Conservation (phyloP, 1,140 invertebrate genomes). For the Rhopalosiphum padi region DNA sequence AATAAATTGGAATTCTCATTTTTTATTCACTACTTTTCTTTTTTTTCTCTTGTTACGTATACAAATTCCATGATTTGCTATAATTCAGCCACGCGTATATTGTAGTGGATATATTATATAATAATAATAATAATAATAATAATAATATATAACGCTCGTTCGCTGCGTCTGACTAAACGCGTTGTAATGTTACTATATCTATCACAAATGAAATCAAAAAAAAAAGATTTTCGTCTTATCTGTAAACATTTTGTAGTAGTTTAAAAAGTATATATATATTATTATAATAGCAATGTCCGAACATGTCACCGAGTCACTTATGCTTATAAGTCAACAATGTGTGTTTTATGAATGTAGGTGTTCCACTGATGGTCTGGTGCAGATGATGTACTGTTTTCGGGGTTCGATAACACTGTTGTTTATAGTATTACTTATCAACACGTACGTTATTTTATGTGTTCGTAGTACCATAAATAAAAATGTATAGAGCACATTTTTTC, state of each 20-base stretch:
- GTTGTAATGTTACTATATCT: neutral
- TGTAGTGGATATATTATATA: neutral
- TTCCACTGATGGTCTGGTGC: neutral
- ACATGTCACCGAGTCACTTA: neutral
- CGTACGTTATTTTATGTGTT: neutral
- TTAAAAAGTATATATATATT: neutral
- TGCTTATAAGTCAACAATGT: neutral
- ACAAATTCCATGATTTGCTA: conserved; percentile 7
- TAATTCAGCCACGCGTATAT: neutral
- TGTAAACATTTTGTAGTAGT: neutral
- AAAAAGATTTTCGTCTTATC: neutral
- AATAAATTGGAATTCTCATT: neutral
- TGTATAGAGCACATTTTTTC: neutral
- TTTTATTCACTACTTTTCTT: conserved; percentile 16
- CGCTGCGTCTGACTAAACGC: neutral
- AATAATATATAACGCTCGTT: neutral
- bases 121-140: neutral
- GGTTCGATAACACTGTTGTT: conserved; percentile 1
- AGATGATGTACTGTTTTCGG: neutral
- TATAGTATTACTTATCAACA: conserved; percentile 15
- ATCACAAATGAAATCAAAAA: neutral
- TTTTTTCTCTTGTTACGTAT: neutral
- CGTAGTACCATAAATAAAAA: neutral
- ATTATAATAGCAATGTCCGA: neutral
- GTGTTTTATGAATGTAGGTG: neutral